Base-by-base conservation (phyloP, 2,113 vertebrate species). In the Aptenodytes forsteri region DNA sequence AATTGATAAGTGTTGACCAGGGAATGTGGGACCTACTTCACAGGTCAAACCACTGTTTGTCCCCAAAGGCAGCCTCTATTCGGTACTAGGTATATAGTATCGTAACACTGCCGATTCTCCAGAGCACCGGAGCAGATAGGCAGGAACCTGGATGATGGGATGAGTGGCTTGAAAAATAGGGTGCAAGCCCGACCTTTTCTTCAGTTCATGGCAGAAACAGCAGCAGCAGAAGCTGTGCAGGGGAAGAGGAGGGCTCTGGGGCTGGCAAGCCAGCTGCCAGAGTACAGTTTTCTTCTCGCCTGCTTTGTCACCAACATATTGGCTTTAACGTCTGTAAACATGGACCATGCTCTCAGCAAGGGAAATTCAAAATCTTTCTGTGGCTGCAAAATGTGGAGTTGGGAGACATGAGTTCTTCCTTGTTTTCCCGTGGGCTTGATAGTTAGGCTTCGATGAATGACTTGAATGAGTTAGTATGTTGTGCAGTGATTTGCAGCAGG, bases 91-190 rank as follows among this genome's bases (percentile, higher is more conserved):
- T 56, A 29, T 47, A 10, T 47, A 59, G 8, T 10, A 36, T 71
- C 0, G 0, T 44, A 62, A 42, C 6, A 11, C 19, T 64, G 52
- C 7, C 0, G 1, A 36, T 81, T 77, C 40, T 78, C 26, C 40
- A 23, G 46, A 61, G 15, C 84, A 56, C 16, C 1, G 3, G 36
- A 64, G 20, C 27, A 58, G 6, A 58, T 3, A 61, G 40, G 11
- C 8, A 49, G 73, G 23, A 79, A 36, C 16, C 5, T 46, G 23
- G 13, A 36, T 50, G 40, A 49, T 30, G 23, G 52, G 12, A 64
- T 19, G 13, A 84, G 12, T 7, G 10, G 3, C 50, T 71, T 82
- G 36, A 78, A 78, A 79, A 85, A 32, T 16, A 4, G 9, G 3
- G 4, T 58, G 13, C 0, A 1, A 85, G 7, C 13, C 14, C 3